Evolutionary conservation across 1,140 invertebrate species (phyloP).

Genomic region (Dendrolimus punctatus): DNA sequence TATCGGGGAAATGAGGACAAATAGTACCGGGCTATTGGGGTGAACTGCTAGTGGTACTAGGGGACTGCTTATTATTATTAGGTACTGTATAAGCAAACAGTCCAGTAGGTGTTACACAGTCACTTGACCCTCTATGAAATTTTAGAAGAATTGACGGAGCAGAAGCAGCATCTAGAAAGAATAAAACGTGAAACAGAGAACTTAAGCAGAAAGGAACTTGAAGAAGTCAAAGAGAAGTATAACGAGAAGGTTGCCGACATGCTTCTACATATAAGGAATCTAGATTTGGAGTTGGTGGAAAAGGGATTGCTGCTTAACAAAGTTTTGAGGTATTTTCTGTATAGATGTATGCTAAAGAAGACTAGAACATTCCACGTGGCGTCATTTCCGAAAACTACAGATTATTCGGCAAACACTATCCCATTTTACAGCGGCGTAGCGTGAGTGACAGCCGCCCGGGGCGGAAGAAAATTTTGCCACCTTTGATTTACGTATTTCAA

Average conservation of each 20-base stretch:
- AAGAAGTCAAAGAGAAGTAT: conserved; percentile 55
- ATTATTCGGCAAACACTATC: background rate
- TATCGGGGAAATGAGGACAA: no score
- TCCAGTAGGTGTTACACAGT: no score
- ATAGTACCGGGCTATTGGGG: no score
- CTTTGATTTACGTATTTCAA: no score
- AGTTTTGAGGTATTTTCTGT: conserved; percentile 40
- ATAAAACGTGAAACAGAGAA: conserved; percentile 39
- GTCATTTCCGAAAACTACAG: no score
- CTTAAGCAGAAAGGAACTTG: conserved; percentile 45
- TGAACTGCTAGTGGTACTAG: no score
- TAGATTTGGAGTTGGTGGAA: conserved; percentile 62
- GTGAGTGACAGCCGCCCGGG: no score
- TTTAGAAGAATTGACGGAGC: conserved; percentile 41
- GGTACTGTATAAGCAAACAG: no score
- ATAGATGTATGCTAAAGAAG: background rate
- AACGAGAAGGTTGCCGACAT: conserved; percentile 68
- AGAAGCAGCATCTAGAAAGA: conserved; percentile 36
- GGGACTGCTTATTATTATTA: no score
- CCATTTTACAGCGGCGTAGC: no score
- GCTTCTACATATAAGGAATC: conserved; percentile 58
- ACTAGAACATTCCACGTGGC: no score
- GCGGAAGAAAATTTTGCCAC: no score
- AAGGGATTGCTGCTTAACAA: conserved; percentile 67
- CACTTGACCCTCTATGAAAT: conserved; percentile 3